A percentile compares a stretch with the other conserved stretches of the same genome.
Evolutionary conservation across 2,888 invertebrate genomes (phyloP).

Genomic region (Agrotis puta): DNA sequence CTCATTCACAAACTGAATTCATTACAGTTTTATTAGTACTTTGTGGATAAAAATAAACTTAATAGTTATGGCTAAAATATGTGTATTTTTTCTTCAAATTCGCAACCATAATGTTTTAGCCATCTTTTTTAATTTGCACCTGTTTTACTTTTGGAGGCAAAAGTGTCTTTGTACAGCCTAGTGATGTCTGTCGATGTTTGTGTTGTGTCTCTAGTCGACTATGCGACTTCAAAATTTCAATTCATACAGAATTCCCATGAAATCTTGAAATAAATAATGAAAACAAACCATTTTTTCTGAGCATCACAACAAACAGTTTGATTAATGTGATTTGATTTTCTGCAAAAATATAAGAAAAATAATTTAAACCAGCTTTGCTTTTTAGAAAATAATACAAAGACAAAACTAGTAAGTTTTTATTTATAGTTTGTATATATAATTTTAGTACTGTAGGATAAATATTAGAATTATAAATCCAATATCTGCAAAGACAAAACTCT

Average conservation of each 20-base stretch:
- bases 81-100: slow-evolving; percentile 60
- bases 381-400: too few species aligned
- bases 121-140: slow-evolving; percentile 44
- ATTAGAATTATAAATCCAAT: too few species aligned
- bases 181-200: slow-evolving; percentile 34
- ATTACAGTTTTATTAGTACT: slow-evolving; percentile 50
- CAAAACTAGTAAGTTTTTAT: too few species aligned
- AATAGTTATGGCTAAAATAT: slow-evolving; percentile 52
- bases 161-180: slow-evolving; percentile 45
- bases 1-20: slow-evolving; percentile 61
- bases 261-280: not conserved
- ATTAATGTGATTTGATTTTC: not conserved
- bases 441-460: too few species aligned
- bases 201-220: slow-evolving; percentile 17
- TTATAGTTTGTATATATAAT: too few species aligned
- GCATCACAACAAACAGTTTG: not conserved
- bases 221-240: not conserved
- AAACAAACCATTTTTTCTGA: not conserved
- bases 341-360: not conserved
- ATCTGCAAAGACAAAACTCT: too few species aligned
- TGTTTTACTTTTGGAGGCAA: slow-evolving; percentile 42
- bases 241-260: slow-evolving; percentile 14
- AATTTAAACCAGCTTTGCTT: too few species aligned
- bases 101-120: slow-evolving; percentile 62
- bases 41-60: slow-evolving; percentile 66